Base-by-base conservation (phyloP, 1,140 invertebrate genomes). In the Xylocopa sonorina region DNA sequence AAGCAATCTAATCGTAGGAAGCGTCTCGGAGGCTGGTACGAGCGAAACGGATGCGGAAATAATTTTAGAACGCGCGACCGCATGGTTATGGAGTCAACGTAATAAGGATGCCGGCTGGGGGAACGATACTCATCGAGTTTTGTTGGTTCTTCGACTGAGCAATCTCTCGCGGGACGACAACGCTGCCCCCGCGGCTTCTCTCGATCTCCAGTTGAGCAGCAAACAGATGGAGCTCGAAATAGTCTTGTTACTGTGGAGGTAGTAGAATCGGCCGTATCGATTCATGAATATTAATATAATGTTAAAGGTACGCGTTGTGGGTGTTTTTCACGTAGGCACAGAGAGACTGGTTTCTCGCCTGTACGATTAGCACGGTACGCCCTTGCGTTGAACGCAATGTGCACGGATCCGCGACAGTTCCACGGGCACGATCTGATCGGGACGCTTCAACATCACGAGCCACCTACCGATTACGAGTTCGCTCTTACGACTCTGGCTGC, bases 201-300 rank as follows among this genome's bases (percentile, higher is more conserved):
- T 96, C 27, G 96, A 97, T 88, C 94, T 96, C 88, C 95, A 97
- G 86, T 93, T 97, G 2, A 96, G 95, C 7, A 94, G 94, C 7
- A 97, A 97, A 86, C 96, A 97, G 88, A 95, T 97, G 94, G 96
- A 97, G 89, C 94, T 97, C 43, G 96, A 97, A 86, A 95, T 97
- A 57, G 94, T 97, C 1, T 93, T 97, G n/a, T 94, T 96, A 88
- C 93, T 97, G 43, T 97, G 95, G 94, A 95, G 95, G 95, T 96
- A 91, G n/a, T n/a, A n/a, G n/a, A n/a, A n/a, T n/a, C n/a, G n/a
- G n/a, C n/a, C n/a, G n/a, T n/a, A n/a, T n/a, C n/a, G n/a, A n/a
- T n/a, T n/a, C n/a, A n/a, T n/a, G n/a, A n/a, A n/a, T n/a, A n/a
- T n/a, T n/a, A n/a, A n/a, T n/a, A n/a, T n/a, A n/a, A n/a, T n/a